These are phyloP conservation scores for Artemisiospiza belli DNA, from an alignment of 2,113 vertebrate genomes.

Conservation along the genomic window DNA sequence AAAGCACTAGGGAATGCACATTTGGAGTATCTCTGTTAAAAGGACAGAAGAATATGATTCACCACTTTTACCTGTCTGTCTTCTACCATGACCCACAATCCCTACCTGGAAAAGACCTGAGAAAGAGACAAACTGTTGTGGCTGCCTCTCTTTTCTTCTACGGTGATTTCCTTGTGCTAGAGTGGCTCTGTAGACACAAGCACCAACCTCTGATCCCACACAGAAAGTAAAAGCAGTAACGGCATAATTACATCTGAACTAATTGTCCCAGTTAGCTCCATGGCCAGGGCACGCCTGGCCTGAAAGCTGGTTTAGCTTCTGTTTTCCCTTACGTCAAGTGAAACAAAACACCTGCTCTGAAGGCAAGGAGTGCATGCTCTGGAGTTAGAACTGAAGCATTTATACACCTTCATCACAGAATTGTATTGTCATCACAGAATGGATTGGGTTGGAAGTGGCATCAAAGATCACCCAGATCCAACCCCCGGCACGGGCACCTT, in stretches of 20 bases:
- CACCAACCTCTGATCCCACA: not conserved
- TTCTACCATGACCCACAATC: not conserved
- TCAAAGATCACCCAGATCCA: not conserved
- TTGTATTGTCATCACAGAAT: not conserved
- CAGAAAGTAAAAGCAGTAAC: not conserved
- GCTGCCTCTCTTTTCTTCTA: not conserved
- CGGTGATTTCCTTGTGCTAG: not conserved
- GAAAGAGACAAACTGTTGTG: not conserved
- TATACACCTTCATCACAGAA: not conserved
- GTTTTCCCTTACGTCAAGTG: not conserved
- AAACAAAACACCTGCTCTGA: not conserved
- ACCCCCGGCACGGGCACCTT: not conserved
- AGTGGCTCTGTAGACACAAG: not conserved
- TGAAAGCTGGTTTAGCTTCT: not conserved
- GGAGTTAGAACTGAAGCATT: not conserved
- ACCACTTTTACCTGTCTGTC: not conserved
- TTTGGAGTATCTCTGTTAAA: not conserved
- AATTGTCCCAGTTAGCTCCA: not conserved
- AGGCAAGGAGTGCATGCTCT: not conserved
- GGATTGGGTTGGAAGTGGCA: not conserved
- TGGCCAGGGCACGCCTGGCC: not conserved
- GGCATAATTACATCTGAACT: not conserved
- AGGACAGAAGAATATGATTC: not conserved
- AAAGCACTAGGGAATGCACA: slow-evolving; percentile 39
- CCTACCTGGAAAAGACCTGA: not conserved